phyloP scores from a whole-genome alignment of 2,888 invertebrate species.

The Mimumesa dahlbomi region DNA sequence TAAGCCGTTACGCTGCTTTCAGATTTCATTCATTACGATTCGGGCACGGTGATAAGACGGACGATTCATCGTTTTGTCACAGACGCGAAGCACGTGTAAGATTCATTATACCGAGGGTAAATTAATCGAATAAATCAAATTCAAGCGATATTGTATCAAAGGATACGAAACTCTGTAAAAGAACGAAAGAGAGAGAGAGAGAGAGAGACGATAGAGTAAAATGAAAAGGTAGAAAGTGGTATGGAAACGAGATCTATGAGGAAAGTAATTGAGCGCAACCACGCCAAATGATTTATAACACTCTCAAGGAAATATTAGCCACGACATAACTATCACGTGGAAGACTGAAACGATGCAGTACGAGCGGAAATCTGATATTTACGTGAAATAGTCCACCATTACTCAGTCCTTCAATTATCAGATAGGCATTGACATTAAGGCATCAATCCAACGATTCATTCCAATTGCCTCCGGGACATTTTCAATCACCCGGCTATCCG shows the following conservation, averaged over 20 bases:
- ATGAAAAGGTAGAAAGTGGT: neutral
- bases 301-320: constrained; percentile 10
- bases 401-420: constrained; percentile 43
- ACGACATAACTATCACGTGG: constrained; percentile 8
- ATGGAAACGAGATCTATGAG: constrained; percentile 1
- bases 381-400: constrained; percentile 12
- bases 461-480: neutral
- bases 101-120: too few species aligned
- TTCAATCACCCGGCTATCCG: constrained; percentile 5
- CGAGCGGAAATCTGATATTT: constrained; percentile 35
- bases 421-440: constrained; percentile 26
- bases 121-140: too few species aligned
- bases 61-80: too few species aligned
- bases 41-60: too few species aligned
- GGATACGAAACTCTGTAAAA: too few species aligned
- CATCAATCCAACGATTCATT: constrained; percentile 20
- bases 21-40: too few species aligned
- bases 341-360: constrained; percentile 3
- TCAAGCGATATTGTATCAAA: too few species aligned
- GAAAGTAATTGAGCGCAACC: constrained; percentile 17
- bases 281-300: constrained; percentile 39
- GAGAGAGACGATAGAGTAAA: too few species aligned
- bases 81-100: too few species aligned
- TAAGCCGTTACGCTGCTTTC: too few species aligned
- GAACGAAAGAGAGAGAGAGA: neutral